Evolutionary conservation across 1,140 invertebrate genomes (phyloP).

Genomic region (Tenebrio molitor): DNA sequence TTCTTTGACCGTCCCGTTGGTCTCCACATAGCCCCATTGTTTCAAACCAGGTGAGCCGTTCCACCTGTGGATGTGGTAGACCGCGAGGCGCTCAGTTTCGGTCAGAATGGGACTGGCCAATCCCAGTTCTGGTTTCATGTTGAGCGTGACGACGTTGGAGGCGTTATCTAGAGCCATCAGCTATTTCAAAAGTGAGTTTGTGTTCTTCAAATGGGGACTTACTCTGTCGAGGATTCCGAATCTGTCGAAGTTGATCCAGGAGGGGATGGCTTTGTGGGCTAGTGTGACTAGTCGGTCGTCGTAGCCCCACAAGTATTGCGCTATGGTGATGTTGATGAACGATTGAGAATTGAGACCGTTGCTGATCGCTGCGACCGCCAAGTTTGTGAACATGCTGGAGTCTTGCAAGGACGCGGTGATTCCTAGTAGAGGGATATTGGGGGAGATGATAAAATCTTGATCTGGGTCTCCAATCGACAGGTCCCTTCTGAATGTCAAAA

Average conservation of each 20-base stretch:
- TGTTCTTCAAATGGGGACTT: conserved; percentile 62
- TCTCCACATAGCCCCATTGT: conserved; percentile 72
- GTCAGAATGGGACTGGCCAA: conserved; percentile 59
- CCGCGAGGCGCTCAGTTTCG: conserved; percentile 66
- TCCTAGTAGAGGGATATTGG: conserved; percentile 83
- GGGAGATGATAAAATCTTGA: conserved; percentile 75
- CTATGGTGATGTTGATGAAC: conserved; percentile 77
- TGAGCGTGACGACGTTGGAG: conserved; percentile 59
- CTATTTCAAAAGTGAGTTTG: conserved; percentile 53
- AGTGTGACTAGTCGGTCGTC: conserved; percentile 80
- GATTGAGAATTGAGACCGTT: conserved; percentile 75
- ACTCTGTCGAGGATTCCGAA: conserved; percentile 89
- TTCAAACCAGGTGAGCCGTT: conserved; percentile 72
- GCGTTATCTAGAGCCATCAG: conserved; percentile 61
- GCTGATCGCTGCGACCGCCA: conserved; percentile 74
- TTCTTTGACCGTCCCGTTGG: conserved; percentile 51
- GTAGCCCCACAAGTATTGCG: conserved; percentile 90
- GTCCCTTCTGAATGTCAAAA: conserved; percentile 76
- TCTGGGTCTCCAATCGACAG: conserved; percentile 78
- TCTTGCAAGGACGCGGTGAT: conserved; percentile 73
- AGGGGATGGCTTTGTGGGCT: conserved; percentile 78
- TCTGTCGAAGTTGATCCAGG: conserved; percentile 79
- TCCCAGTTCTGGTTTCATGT: conserved; percentile 59
- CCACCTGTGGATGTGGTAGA: conserved; percentile 70
- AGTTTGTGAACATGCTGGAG: conserved; percentile 73